Percentiles rank a stretch among this genome's conserved stretches.
Evolutionary conservation across 2,797 vertebrate species (phyloP).

Genomic region (Acipenser ruthenus): DNA sequence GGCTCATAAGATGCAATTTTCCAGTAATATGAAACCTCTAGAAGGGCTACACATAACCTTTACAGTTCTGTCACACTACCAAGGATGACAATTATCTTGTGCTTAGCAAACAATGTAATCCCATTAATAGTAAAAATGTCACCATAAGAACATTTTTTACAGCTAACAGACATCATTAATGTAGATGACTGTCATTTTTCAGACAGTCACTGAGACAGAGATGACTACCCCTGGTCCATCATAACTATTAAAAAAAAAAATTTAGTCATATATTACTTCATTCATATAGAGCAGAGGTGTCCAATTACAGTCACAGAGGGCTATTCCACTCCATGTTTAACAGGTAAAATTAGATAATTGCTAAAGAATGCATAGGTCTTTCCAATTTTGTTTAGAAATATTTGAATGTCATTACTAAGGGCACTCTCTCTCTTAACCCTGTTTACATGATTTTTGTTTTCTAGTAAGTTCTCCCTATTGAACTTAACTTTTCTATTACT

Average conservation of each 20-base stretch:
- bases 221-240: not conserved
- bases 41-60: not conserved
- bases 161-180: not conserved
- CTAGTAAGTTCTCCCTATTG: too few relatives aligned
- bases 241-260: not conserved
- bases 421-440: too few relatives aligned
- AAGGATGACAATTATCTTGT: slow-evolving; percentile 10
- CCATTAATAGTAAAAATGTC: not conserved
- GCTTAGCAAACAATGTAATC: not conserved
- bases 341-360: too few relatives aligned
- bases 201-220: not conserved
- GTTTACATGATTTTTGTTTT: too few relatives aligned
- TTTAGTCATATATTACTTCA: not conserved
- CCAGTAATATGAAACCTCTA: not conserved
- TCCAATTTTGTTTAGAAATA: too few relatives aligned
- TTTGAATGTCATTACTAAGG: too few relatives aligned
- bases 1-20: slow-evolving; percentile 1
- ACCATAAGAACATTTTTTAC: not conserved
- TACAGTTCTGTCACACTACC: slow-evolving; percentile 6
- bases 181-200: not conserved
- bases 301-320: too few relatives aligned
- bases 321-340: too few relatives aligned
- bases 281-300: not conserved
- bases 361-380: too few relatives aligned
- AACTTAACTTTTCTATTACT: too few relatives aligned